Evolutionary conservation across 2,797 vertebrate species (phyloP), one percentile per base, ranked within the genome.

Genomic region (Phalanger gymnotis): DNA sequence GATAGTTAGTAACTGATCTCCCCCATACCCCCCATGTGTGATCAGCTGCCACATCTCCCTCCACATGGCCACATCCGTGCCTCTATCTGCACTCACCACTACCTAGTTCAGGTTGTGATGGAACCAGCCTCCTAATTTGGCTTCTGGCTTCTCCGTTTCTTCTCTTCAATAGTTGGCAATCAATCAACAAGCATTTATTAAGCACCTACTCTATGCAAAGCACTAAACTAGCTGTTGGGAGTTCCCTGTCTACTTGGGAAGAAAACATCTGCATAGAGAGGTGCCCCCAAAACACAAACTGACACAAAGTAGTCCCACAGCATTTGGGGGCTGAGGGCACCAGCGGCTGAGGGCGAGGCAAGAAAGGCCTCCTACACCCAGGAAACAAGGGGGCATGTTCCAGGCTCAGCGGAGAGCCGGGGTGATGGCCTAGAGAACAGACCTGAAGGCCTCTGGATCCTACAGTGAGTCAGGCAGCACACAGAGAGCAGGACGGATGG

Each of bases 161-260:
- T 87, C n/a, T 10, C 73, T 87, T 51, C 73, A 87, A 73, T 0
- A 40, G 19, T 2, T 73, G 66, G 28, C 61, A 16, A n/a, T 5
- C 66, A 73, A 40, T 7, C n/a, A 25, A 47, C 40, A 11, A n/a
- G 34, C 61, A n/a, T 19, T n/a, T 73, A 40, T 19, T 14, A n/a
- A n/a, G 34, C 14, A 73, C 14, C 61, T n/a, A 6, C 34, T 51
- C 1, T 47, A 47, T 87, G 3, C 9, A 4, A 51, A 40, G 73
- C 19, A 0, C 6, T 9, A 1, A 1, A 19, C 66, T 40, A 47
- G n/a, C 4, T 40, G n/a, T 0, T n/a, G 34, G 61, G 73, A 1
- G 9, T 22, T 87, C 40, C 7, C 9, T 2, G 40, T 3, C 19
- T 47, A 25, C 40, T 27, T 27, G 7, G 40, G 73, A 25, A 47